A percentile compares a stretch with the other conserved stretches of the same genome.
Evolutionary conservation across 1,140 invertebrate species (phyloP).

Genomic region (Lepidurus packardi): DNA sequence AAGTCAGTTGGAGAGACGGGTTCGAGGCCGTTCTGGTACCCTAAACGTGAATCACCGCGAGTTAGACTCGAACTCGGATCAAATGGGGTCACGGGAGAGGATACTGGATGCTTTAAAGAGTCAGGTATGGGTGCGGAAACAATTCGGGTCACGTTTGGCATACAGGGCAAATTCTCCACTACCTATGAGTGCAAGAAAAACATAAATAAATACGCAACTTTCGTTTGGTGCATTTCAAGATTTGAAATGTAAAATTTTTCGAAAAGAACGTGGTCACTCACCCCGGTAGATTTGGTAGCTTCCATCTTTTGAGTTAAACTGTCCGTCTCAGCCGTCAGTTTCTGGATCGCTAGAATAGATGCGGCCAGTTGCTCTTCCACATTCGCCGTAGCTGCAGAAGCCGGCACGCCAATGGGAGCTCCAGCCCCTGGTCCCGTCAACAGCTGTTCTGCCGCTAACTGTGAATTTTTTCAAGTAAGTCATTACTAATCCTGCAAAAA

Average conservation of each 20-base stretch:
- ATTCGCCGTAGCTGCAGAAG: background rate
- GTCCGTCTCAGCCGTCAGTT: background rate
- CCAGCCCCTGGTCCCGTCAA: background rate
- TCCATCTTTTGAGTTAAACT: slow-evolving; percentile 4
- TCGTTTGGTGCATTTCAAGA: too few relatives aligned
- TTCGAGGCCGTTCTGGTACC: background rate
- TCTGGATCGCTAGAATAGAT: background rate
- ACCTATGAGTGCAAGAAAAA: background rate
- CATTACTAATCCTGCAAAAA: background rate
- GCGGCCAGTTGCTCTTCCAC: background rate
- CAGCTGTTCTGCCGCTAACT: background rate
- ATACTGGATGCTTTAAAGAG: background rate
- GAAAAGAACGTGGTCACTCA: background rate
- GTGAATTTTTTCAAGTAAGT: background rate
- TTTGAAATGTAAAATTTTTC: too few relatives aligned
- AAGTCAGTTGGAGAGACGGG: background rate
- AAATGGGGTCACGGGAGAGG: background rate
- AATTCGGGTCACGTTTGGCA: background rate
- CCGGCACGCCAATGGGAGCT: background rate
- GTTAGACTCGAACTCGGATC: background rate
- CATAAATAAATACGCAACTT: background rate
- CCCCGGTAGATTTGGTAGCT: background rate
- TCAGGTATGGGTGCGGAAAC: background rate
- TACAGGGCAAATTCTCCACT: background rate
- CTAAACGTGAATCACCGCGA: background rate